Conservation (phyloP, 2,113 vertebrate genomes). For the Megaptera novaeangliae region DNA sequence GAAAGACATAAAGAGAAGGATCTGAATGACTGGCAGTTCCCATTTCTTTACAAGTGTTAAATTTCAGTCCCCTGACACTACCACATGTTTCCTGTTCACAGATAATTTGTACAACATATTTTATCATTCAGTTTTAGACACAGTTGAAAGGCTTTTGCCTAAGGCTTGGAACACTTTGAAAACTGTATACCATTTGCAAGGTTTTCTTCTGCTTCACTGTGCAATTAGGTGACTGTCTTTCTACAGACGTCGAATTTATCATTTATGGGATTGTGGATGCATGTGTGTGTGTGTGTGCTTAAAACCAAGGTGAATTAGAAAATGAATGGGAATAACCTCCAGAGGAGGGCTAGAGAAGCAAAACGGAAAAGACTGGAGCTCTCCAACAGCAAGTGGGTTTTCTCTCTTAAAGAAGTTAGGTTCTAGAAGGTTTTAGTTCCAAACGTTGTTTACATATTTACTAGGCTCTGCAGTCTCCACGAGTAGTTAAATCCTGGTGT, state of each 20-base stretch:
- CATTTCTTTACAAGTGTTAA: slow-evolving; percentile 91
- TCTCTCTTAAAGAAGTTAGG: slow-evolving; percentile 49
- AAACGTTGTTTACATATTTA: slow-evolving; percentile 39
- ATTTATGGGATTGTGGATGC: slow-evolving; percentile 75
- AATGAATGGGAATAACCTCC: slow-evolving; percentile 65
- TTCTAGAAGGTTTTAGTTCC: slow-evolving; percentile 29
- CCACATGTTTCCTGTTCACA: slow-evolving; percentile 92
- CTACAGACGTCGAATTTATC: slow-evolving; percentile 84
- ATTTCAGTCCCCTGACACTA: slow-evolving; percentile 89
- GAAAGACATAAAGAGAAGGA: slow-evolving; percentile 65
- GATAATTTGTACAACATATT: slow-evolving; percentile 95
- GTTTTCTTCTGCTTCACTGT: slow-evolving; percentile 89
- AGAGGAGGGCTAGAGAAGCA: slow-evolving; percentile 73
- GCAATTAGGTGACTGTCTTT: slow-evolving; percentile 90
- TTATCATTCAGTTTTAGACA: slow-evolving; percentile 93
- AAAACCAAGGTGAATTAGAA: slow-evolving; percentile 81
- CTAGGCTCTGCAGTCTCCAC: not conserved
- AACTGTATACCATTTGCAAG: slow-evolving; percentile 90
- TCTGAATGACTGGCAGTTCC: slow-evolving; percentile 87
- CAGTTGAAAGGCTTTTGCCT: slow-evolving; percentile 93
- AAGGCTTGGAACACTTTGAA: slow-evolving; percentile 92
- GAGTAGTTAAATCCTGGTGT: not conserved
- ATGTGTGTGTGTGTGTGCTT: not conserved
- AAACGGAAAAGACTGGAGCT: slow-evolving; percentile 51
- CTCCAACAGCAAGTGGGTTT: slow-evolving; percentile 29